These are phyloP conservation scores for Boleophthalmus pectinirostris DNA, from an alignment of 2,113 vertebrate species.

Conservation along the genomic window DNA sequence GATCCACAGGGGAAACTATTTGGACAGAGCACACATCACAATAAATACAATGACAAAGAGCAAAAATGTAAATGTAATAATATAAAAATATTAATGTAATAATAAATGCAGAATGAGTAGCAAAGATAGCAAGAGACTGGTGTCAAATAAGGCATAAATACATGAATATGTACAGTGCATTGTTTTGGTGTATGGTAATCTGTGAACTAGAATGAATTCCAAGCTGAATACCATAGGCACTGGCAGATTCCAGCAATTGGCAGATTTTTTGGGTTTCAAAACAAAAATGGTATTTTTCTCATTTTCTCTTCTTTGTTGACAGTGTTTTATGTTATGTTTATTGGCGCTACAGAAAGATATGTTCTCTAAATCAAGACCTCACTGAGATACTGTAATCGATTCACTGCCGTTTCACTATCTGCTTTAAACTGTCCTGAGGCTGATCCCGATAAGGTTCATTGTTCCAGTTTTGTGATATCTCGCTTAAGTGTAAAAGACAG, in stretches of 20 bases:
- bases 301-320: neutral
- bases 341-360: neutral
- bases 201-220: neutral
- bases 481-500: slow-evolving; percentile 14
- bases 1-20: too few species aligned
- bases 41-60: too few species aligned
- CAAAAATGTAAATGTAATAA: too few species aligned
- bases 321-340: neutral
- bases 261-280: slow-evolving; percentile 1
- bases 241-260: too few species aligned
- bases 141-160: too few species aligned
- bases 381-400: slow-evolving; percentile 21
- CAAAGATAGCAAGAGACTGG: too few species aligned
- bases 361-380: neutral
- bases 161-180: too few species aligned
- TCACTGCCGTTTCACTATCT: slow-evolving; percentile 24
- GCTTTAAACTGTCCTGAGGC: slow-evolving; percentile 14
- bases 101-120: too few species aligned
- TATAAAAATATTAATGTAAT: too few species aligned
- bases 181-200: neutral
- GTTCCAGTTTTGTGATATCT: slow-evolving; percentile 35
- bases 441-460: slow-evolving; percentile 18
- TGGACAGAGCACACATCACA: too few species aligned
- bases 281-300: neutral
- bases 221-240: neutral